Evolutionary conservation across 2,888 invertebrate species (phyloP).

Genomic region (Isotomurus palustris): DNA sequence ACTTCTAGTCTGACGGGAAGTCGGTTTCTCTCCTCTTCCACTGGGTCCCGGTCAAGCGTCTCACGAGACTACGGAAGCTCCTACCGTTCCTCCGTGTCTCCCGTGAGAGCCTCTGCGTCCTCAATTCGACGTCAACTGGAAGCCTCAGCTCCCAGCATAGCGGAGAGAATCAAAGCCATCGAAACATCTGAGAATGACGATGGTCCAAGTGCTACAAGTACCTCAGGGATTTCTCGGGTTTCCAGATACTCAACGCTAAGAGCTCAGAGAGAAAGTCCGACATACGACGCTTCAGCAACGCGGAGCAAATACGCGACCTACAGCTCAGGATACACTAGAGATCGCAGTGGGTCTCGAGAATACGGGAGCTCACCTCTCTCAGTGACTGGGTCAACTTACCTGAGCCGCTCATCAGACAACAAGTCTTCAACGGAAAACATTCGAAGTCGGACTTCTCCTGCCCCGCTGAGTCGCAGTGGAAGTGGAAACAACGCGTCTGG

Average conservation of each 20-base stretch:
- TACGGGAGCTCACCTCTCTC: slow-evolving; percentile 27
- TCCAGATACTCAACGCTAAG: slow-evolving; percentile 28
- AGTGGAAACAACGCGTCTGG: no score
- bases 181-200: slow-evolving; percentile 32
- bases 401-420: slow-evolving; percentile 23
- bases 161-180: slow-evolving; percentile 38
- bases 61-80: slow-evolving; percentile 25
- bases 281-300: no score
- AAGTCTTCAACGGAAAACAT: slow-evolving; percentile 22
- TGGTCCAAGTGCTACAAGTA: not conserved
- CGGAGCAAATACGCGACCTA: slow-evolving; percentile 12
- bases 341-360: slow-evolving; percentile 41
- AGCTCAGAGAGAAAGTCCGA: slow-evolving; percentile 18
- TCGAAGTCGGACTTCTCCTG: slow-evolving; percentile 27
- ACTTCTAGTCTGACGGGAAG: slow-evolving; percentile 19
- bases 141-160: slow-evolving; percentile 18
- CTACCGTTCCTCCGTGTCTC: slow-evolving; percentile 40
- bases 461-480: slow-evolving; percentile 9
- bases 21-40: slow-evolving; percentile 31
- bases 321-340: slow-evolving; percentile 29
- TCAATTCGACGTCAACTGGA: slow-evolving; percentile 17
- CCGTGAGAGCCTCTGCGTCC: slow-evolving; percentile 30
- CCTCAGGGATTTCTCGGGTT: not conserved
- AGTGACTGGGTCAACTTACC: slow-evolving; percentile 15
- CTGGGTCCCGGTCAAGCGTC: slow-evolving; percentile 14